Conservation (phyloP, 2,888 invertebrate species). For the Trichopria drosophilae region DNA sequence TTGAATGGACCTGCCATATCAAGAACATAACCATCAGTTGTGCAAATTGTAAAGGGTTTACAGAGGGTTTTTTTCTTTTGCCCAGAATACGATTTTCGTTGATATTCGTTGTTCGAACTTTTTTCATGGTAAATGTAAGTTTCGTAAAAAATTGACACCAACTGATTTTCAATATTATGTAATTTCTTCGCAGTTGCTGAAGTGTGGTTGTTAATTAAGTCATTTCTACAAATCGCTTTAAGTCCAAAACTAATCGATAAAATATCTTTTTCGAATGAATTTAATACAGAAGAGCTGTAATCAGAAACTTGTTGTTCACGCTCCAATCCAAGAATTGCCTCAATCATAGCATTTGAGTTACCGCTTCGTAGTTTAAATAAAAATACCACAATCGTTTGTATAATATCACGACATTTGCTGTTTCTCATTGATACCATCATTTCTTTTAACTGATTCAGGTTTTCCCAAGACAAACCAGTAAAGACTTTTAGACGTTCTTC, state of each 20-base stretch:
- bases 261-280: conserved; percentile 31
- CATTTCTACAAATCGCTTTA: conserved; percentile 11
- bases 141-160: conserved; percentile 26
- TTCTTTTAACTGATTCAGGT: conserved; percentile 15
- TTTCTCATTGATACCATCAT: conserved; percentile 28
- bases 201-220: conserved; percentile 21
- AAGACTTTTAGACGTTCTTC: conserved; percentile 25
- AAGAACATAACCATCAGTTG: conserved; percentile 28
- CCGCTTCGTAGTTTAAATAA: conserved; percentile 33
- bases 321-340: conserved; percentile 27
- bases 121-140: conserved; percentile 30
- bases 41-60: conserved; percentile 29
- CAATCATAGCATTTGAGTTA: conserved; percentile 29
- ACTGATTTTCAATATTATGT: conserved; percentile 14
- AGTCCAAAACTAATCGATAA: conserved; percentile 23
- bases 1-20: conserved; percentile 23
- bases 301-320: conserved; percentile 26
- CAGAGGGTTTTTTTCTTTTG: conserved; percentile 28
- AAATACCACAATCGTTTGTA: conserved; percentile 33
- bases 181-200: conserved; percentile 15
- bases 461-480: conserved; percentile 28
- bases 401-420: conserved; percentile 11
- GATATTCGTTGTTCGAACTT: conserved; percentile 30
- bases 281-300: conserved; percentile 15
- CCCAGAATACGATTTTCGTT: conserved; percentile 32